Evolutionary conservation across 2,797 vertebrate species (phyloP).

Genomic region (Danio kyathit): DNA sequence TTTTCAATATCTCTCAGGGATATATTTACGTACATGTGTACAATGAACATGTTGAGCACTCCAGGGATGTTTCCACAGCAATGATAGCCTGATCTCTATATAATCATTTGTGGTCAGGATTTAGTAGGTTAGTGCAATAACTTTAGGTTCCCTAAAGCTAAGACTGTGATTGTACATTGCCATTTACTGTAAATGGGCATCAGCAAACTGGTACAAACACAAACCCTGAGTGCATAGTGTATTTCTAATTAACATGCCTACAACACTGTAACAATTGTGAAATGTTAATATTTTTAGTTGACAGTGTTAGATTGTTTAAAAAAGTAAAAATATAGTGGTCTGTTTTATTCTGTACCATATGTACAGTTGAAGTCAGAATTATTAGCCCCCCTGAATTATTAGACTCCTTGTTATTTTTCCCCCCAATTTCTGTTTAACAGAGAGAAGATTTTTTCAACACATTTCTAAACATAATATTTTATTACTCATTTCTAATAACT

Average conservation of each 20-base stretch:
- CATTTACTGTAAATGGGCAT: conserved; percentile 4
- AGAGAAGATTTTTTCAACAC: too few species aligned
- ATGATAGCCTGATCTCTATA: not conserved
- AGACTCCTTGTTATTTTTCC: too few species aligned
- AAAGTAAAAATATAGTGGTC: too few species aligned
- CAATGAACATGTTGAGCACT: not conserved
- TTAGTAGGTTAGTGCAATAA: not conserved
- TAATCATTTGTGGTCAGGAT: not conserved
- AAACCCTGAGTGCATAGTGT: not conserved
- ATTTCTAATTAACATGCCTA: not conserved
- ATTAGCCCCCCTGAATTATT: too few species aligned
- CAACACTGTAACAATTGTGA: too few species aligned
- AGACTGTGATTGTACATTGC: conserved; percentile 4
- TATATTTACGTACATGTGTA: conserved; percentile 9
- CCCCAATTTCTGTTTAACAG: too few species aligned
- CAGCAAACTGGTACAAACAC: not conserved
- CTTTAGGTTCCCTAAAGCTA: not conserved
- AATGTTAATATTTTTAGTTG: too few species aligned
- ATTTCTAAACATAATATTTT: too few species aligned
- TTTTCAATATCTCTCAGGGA: conserved; percentile 5
- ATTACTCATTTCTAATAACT: too few species aligned
- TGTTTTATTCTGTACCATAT: too few species aligned
- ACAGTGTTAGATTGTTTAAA: too few species aligned
- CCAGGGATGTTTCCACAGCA: not conserved
- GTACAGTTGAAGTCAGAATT: too few species aligned